Evolutionary conservation across 1,140 invertebrate genomes (phyloP).

Genomic region (Linepithema humile): DNA sequence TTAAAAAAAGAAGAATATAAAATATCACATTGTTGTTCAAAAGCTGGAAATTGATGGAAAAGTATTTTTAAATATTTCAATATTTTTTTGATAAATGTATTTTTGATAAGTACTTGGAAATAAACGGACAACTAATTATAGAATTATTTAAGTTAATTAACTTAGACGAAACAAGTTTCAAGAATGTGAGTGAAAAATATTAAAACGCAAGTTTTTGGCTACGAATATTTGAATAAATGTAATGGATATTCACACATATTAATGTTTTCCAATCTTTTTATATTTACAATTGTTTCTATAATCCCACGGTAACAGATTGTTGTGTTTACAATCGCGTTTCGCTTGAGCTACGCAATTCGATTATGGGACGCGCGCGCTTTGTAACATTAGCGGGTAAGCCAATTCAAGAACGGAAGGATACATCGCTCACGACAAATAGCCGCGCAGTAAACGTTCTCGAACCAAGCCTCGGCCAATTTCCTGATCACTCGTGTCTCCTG

Average conservation of each 20-base stretch:
- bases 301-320: neutral
- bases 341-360: neutral
- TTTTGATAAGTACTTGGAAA: no score
- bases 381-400: constrained; percentile 5
- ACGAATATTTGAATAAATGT: neutral
- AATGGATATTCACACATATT: neutral
- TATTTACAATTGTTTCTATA: neutral
- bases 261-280: neutral
- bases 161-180: neutral
- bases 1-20: neutral
- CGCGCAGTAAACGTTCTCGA: constrained; percentile 9
- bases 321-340: neutral
- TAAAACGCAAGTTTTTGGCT: neutral
- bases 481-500: constrained; percentile 55
- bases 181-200: neutral
- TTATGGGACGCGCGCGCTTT: neutral
- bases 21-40: neutral
- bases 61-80: neutral
- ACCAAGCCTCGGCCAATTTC: constrained; percentile 48
- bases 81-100: neutral
- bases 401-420: constrained; percentile 38
- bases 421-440: constrained; percentile 46
- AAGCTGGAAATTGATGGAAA: neutral
- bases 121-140: constrained; percentile 7
- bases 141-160: neutral